Evolutionary conservation across 2,888 invertebrate genomes (phyloP).

Genomic region (Aleiodes testaceus): DNA sequence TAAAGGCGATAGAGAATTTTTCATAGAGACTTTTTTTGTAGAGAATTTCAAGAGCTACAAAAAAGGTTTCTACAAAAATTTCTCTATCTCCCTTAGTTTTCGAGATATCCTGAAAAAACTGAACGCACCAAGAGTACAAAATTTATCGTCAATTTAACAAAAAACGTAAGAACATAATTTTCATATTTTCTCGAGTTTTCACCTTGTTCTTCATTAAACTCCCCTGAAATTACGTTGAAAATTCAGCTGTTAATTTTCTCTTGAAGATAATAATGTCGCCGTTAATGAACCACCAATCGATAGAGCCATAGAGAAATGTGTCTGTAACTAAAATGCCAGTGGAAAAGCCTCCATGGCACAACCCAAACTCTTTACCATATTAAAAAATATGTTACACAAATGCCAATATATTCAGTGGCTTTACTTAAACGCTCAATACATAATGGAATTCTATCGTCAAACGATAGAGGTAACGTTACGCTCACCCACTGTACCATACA

Average conservation of each 20-base stretch:
- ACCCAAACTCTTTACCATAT: too few species aligned
- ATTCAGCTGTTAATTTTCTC: background rate
- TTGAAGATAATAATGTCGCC: conserved; percentile 9
- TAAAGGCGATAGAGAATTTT: too few species aligned
- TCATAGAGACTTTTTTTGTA: too few species aligned
- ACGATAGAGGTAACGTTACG: conserved; percentile 24
- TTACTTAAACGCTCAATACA: conserved; percentile 51
- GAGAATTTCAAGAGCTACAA: too few species aligned
- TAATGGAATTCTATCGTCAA: conserved; percentile 47
- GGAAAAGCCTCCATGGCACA: background rate
- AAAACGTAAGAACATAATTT: too few species aligned
- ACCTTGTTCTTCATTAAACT: background rate
- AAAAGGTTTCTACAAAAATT: too few species aligned
- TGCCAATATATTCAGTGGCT: conserved; percentile 22
- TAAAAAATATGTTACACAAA: background rate
- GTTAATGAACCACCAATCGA: conserved; percentile 20
- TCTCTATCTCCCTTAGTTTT: too few species aligned
- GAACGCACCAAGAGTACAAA: too few species aligned
- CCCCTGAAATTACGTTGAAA: background rate
- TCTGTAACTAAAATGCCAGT: background rate
- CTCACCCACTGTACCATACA: background rate
- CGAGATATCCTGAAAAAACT: too few species aligned
- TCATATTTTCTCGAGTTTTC: background rate
- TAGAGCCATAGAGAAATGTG: conserved; percentile 3
- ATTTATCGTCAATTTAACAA: too few species aligned